Evolutionary conservation across 2,113 vertebrate genomes (phyloP), one percentile per base, ranked within the genome.

Genomic region (Rynchops niger): DNA sequence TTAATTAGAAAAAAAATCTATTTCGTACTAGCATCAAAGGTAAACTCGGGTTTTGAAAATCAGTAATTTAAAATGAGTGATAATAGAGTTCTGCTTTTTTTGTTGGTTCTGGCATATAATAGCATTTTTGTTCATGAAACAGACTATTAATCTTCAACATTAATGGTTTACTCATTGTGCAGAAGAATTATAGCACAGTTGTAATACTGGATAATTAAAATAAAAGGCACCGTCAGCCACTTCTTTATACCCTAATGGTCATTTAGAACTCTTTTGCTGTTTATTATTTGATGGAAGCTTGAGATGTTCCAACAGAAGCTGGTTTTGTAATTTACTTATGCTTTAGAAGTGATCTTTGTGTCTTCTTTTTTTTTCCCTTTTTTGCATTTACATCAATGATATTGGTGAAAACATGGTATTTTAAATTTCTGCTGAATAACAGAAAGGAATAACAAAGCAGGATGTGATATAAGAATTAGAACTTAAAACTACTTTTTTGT

Each of bases 101-200:
- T 83, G 13, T 70, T 90, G 9, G 21, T 94, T 79, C 53, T 81
- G 45, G 27, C 45, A n/a, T 84, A 34, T 72, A 77, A 83, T 36
- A 86, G 36, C 56, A 43, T 74, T 94, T 94, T 73, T 86, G 61
- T 91, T 95, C 50, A 36, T 74, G 29, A 95, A 95, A 73, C 56
- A 82, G 59, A 10, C 71, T 85, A 56, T 94, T 96, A 66, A 77
- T 97, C 82, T 90, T 69, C 79, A 70, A 30, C 70, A 50, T 89
- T 90, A 95, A 89, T 61, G 82, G 65, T 95, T 82, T 87, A 77
- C 84, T 95, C 55, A n/a, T 81, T 47, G 49, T 77, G n/a, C 76
- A 40, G 73, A 62, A 96, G 89, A 90, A 91, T 84, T 95, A 91
- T 18, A 85, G 62, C 59, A 85, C 70, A 70, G 34, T 84, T 84